Evolutionary conservation across 1,140 invertebrate genomes (phyloP).

Genomic region (Diplogasteroides magnus): DNA sequence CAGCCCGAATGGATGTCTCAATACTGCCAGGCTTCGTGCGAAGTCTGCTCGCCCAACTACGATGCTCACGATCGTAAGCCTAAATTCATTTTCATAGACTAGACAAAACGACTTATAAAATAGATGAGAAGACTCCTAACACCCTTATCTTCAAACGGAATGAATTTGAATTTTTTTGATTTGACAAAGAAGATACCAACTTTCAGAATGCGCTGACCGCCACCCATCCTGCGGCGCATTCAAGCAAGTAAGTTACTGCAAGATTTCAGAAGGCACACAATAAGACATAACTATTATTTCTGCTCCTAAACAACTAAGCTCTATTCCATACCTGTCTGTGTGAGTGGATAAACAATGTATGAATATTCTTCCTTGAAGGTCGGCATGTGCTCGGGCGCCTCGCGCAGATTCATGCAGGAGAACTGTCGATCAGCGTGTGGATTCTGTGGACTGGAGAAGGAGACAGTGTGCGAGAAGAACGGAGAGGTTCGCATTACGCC

Average conservation of each 20-base stretch:
- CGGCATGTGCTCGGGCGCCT: conserved; percentile 34
- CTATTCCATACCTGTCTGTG: no score
- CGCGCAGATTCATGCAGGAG: conserved; percentile 47
- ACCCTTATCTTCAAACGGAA: no score
- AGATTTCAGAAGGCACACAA: neutral
- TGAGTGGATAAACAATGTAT: no score
- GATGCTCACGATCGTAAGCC: conserved; percentile 43
- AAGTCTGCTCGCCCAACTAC: conserved; percentile 41
- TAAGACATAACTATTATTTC: no score
- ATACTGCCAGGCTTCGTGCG: conserved; percentile 41
- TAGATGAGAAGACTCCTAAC: no score
- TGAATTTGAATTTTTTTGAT: no score
- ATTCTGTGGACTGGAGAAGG: conserved; percentile 17
- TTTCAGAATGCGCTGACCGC: conserved; percentile 42
- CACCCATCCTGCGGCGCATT: conserved; percentile 40
- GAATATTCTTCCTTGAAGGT: conserved; percentile 21
- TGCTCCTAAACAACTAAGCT: no score
- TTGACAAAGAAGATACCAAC: no score
- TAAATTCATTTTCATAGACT: no score
- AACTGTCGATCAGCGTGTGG: conserved; percentile 46
- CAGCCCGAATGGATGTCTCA: conserved; percentile 38
- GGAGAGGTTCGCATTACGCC: conserved; percentile 30
- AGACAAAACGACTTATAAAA: no score
- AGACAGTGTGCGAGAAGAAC: conserved; percentile 19
- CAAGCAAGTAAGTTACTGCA: conserved; percentile 3